Evolutionary conservation across 2,797 vertebrate genomes (phyloP).

Genomic region (Betta splendens): DNA sequence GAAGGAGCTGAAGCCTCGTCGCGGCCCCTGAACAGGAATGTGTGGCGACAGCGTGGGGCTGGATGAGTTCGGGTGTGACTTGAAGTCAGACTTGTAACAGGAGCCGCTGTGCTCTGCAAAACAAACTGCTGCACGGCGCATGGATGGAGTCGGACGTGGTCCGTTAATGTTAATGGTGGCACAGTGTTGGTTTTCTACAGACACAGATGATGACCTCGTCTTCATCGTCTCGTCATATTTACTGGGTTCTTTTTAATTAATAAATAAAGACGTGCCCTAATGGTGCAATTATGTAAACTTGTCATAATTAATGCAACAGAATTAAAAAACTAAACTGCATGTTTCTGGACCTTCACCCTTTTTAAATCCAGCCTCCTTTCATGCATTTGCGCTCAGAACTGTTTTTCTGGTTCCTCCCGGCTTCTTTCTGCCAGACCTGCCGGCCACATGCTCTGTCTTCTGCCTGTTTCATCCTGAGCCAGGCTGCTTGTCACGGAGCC

Average conservation of each 20-base stretch:
- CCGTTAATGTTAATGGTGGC: no score
- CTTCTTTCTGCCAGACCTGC: constrained; percentile 49
- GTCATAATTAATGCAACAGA: constrained; percentile 39
- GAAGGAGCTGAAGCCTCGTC: constrained; percentile 47
- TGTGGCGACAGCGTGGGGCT: constrained; percentile 16
- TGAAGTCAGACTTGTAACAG: no score
- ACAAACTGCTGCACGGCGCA: no score
- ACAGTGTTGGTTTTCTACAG: neutral
- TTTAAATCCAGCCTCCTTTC: neutral
- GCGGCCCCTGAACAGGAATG: constrained; percentile 60
- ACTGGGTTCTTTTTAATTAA: no score
- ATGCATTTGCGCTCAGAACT: constrained; percentile 2
- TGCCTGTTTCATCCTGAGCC: constrained; percentile 41
- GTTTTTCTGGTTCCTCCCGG: no score
- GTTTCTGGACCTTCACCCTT: constrained; percentile 8
- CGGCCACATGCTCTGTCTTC: constrained; percentile 66
- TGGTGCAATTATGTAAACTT: constrained; percentile 22
- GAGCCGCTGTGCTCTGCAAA: no score
- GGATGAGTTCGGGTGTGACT: constrained; percentile 12
- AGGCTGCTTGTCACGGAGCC: constrained; percentile 23
- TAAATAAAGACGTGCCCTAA: neutral
- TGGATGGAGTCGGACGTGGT: no score
- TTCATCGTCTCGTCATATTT: no score
- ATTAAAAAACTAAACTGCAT: constrained; percentile 39
- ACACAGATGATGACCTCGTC: neutral